phyloP scores from a whole-genome alignment of 30 jellyfish, hydroid and myxozoan genomes.

The Aurelia aurita complex sp. Pacific region DNA sequence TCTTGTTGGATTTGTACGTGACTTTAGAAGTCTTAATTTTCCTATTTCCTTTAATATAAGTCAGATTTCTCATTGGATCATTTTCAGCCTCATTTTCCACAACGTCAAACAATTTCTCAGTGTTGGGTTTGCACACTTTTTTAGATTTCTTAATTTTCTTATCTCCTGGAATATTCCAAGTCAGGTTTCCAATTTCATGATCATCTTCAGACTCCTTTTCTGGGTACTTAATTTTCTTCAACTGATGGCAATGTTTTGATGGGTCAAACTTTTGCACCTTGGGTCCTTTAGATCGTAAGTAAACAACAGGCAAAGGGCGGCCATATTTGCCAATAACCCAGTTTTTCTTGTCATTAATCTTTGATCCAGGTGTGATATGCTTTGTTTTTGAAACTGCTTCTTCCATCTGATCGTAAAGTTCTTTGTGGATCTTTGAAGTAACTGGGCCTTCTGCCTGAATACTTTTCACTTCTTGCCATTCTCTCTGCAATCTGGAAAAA shows the following conservation, averaged over 20 bases:
- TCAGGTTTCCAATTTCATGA: too few relatives aligned
- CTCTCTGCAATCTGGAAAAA: conserved; percentile 65
- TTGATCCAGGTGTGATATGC: conserved; percentile 80
- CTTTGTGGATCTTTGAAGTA: not conserved
- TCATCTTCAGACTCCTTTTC: too few relatives aligned
- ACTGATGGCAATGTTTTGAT: conserved; percentile 93
- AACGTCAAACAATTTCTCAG: too few relatives aligned
- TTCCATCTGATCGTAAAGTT: conserved; percentile 53
- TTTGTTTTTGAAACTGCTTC: conserved; percentile 48
- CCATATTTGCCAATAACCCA: conserved; percentile 96
- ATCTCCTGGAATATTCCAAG: too few relatives aligned
- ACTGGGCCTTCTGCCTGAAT: conserved; percentile 3
- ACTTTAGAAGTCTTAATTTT: too few relatives aligned
- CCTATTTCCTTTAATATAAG: too few relatives aligned
- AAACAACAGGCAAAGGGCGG: conserved; percentile 83
- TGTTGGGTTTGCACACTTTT: too few relatives aligned
- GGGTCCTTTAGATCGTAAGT: conserved; percentile 29
- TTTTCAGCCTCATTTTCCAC: too few relatives aligned
- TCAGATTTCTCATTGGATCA: too few relatives aligned
- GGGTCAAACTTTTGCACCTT: conserved; percentile 77
- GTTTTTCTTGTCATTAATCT: conserved; percentile 75
- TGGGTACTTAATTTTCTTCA: conserved; percentile 9
- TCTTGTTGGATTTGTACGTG: too few relatives aligned
- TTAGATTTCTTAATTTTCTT: too few relatives aligned
- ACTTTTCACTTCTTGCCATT: conserved; percentile 33